Percentiles rank a stretch among this genome's conserved stretches.
Evolutionary conservation across 2,888 invertebrate species (phyloP).

Genomic region (Agonopterix arenella): DNA sequence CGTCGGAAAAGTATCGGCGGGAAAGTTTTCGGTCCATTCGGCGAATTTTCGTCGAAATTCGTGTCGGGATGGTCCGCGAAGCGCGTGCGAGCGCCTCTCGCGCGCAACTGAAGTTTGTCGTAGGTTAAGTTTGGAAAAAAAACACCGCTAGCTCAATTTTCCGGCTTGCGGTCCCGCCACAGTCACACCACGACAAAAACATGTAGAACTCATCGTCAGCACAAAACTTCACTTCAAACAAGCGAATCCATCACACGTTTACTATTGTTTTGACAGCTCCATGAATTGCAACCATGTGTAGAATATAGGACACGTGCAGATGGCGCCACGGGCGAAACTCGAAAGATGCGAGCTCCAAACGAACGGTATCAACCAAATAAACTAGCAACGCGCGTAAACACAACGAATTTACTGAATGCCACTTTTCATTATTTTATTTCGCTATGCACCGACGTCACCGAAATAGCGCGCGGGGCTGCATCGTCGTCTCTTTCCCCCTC

Average conservation of each 20-base stretch:
- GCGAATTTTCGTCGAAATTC: constrained; percentile 48
- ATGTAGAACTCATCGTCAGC: constrained; percentile 26
- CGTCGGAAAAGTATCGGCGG: constrained; percentile 36
- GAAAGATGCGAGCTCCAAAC: constrained; percentile 31
- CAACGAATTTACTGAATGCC: constrained; percentile 73
- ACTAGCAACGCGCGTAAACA: constrained; percentile 75
- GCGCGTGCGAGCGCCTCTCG: constrained; percentile 64
- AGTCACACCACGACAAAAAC: constrained; percentile 51
- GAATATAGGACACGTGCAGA: constrained; percentile 38
- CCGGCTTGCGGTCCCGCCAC: constrained; percentile 46
- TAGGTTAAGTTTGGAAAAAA: constrained; percentile 68
- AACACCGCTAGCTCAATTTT: constrained; percentile 69
- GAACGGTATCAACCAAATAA: constrained; percentile 55
- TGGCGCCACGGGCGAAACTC: constrained; percentile 44
- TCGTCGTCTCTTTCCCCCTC: constrained; percentile 58
- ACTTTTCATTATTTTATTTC: constrained; percentile 75
- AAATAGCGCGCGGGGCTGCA: constrained; percentile 49
- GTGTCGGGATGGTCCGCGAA: constrained; percentile 37
- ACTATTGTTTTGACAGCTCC: constrained; percentile 65
- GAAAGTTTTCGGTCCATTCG: constrained; percentile 41
- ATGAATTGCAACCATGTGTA: constrained; percentile 43
- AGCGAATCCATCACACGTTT: constrained; percentile 1
- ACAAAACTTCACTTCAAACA: constrained; percentile 5
- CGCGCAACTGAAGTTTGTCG: constrained; percentile 73
- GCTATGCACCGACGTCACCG: constrained; percentile 72